These are phyloP conservation scores for Helicoverpa assulta DNA, from an alignment of 2,888 invertebrate species.

Conservation along the genomic window DNA sequence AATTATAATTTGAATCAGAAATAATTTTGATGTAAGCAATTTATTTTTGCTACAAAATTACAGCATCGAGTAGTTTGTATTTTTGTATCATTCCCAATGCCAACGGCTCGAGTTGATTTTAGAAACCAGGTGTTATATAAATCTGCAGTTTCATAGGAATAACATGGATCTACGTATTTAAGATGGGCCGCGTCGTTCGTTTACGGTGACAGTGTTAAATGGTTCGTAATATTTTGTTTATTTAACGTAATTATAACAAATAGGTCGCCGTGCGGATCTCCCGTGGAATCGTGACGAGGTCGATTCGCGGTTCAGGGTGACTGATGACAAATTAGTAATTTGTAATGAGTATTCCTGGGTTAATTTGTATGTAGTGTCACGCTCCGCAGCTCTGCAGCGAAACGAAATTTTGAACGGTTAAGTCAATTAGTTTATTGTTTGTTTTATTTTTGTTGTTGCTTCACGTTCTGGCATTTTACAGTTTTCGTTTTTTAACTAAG, in stretches of 20 bases:
- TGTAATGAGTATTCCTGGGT: constrained; percentile 52
- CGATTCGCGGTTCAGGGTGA: constrained; percentile 59
- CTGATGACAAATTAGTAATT: constrained; percentile 63
- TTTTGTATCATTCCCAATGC: constrained; percentile 67
- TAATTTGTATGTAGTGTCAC: constrained; percentile 49
- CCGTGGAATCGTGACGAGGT: constrained; percentile 69
- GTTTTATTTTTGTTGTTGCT: constrained; percentile 4
- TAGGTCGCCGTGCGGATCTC: constrained; percentile 74
- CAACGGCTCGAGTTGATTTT: constrained; percentile 70
- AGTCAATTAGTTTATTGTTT: constrained; percentile 29
- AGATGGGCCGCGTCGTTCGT: constrained; percentile 70
- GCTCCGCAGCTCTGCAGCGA: constrained; percentile 18
- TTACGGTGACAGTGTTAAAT: constrained; percentile 83
- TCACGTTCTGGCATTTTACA: background rate
- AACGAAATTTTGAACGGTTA: constrained; percentile 36
- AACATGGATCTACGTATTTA: constrained; percentile 63
- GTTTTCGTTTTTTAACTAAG: background rate
- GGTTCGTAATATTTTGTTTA: constrained; percentile 81
- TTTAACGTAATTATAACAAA: constrained; percentile 81
- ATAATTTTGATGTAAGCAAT: constrained; percentile 55
- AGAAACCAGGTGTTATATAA: constrained; percentile 74
- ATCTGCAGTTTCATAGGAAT: constrained; percentile 68
- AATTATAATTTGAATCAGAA: constrained; percentile 43
- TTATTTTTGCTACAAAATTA: constrained; percentile 58
- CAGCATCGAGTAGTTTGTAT: constrained; percentile 49